A percentile compares a stretch with the other conserved stretches of the same genome.
These are phyloP conservation scores for Noctua janthina DNA, from an alignment of 2,888 invertebrate species.

Conservation along the genomic window DNA sequence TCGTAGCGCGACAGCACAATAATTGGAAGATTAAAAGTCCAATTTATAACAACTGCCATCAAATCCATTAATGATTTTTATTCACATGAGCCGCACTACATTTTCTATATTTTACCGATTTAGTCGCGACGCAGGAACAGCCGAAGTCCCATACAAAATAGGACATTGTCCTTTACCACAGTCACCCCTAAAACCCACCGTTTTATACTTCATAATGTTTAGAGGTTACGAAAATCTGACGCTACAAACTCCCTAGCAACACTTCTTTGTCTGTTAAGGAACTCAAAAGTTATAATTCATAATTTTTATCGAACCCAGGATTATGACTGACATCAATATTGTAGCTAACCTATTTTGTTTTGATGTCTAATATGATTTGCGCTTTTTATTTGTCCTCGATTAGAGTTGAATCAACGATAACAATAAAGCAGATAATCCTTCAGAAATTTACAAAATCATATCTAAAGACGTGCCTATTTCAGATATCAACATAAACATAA, in stretches of 20 bases:
- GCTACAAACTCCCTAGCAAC: neutral
- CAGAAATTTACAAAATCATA: conserved; percentile 16
- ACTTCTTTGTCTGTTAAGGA: neutral
- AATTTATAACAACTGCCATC: neutral
- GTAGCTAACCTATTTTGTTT: conserved; percentile 6
- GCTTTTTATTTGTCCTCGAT: neutral
- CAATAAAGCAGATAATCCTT: conserved; percentile 23
- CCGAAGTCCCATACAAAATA: neutral
- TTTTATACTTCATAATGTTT: neutral
- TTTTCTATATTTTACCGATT: neutral
- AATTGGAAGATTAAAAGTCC: neutral
- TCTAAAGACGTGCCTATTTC: conserved; percentile 23
- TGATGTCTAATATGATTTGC: neutral
- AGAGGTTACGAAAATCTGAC: too few species aligned
- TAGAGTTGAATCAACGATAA: conserved; percentile 42
- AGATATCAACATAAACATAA: conserved; percentile 25
- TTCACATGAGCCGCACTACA: neutral
- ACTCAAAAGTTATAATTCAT: neutral
- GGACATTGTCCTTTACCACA: neutral
- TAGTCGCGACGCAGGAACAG: neutral
- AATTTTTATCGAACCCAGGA: conserved; percentile 8
- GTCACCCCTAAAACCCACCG: neutral
- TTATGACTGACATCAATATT: conserved; percentile 2
- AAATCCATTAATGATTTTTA: neutral
- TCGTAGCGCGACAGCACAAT: neutral